These are phyloP conservation scores for Catostomus latipinnis DNA, from an alignment of 2,797 vertebrate species.

Conservation along the genomic window DNA sequence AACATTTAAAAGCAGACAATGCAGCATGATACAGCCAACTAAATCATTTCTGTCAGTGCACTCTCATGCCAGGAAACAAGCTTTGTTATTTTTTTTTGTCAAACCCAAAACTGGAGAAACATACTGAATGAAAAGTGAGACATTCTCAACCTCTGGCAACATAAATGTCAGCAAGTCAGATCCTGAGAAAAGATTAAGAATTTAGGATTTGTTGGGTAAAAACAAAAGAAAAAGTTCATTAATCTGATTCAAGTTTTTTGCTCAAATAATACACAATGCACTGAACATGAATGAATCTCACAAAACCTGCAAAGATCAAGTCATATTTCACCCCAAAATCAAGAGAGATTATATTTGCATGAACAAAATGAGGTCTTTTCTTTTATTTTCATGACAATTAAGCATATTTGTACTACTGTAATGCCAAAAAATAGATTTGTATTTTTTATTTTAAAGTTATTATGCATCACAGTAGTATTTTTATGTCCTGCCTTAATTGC, in stretches of 20 bases:
- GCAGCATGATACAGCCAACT: constrained; percentile 22
- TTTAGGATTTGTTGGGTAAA: constrained; percentile 17
- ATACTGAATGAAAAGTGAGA: constrained; percentile 21
- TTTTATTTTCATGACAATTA: too few relatives aligned
- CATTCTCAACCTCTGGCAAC: neutral
- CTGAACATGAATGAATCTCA: constrained; percentile 13
- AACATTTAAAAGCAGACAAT: constrained; percentile 35
- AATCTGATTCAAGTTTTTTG: neutral
- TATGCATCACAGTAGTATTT: too few relatives aligned
- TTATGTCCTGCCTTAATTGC: too few relatives aligned
- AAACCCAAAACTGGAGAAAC: constrained; percentile 1
- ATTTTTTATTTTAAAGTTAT: too few relatives aligned
- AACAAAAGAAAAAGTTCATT: neutral
- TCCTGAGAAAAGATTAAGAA: constrained; percentile 18
- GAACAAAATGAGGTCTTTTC: too few relatives aligned
- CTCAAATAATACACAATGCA: neutral
- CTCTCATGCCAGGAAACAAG: constrained; percentile 18
- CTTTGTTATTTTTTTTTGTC: neutral
- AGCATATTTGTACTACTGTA: too few relatives aligned
- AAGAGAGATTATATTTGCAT: too few relatives aligned
- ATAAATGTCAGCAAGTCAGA: constrained; percentile 3
- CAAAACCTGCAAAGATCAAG: neutral
- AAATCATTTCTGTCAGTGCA: constrained; percentile 35
- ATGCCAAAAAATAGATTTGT: too few relatives aligned
- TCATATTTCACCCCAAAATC: neutral